Evolutionary conservation across 1,140 invertebrate genomes (phyloP).

Genomic region (Thaumetopoea pityocampa): DNA sequence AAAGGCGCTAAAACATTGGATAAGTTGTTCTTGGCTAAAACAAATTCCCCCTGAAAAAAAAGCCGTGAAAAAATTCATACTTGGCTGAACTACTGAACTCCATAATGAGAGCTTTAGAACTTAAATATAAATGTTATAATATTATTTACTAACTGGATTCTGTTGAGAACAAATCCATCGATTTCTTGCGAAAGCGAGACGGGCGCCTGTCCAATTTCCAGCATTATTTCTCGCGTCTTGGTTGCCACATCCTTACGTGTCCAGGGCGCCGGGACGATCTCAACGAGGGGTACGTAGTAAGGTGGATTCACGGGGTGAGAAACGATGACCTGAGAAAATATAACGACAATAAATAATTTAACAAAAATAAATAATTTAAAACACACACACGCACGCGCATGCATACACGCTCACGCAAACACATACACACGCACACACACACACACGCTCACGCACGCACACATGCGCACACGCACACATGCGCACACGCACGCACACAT

Average conservation of each 20-base stretch:
- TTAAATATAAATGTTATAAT: background rate
- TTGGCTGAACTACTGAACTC: no score
- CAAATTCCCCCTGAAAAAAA: no score
- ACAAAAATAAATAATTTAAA: no score
- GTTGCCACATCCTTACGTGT: conserved; percentile 82
- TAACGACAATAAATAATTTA: background rate
- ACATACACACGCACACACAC: no score
- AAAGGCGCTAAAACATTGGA: no score
- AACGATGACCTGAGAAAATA: conserved; percentile 65
- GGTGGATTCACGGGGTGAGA: conserved; percentile 98
- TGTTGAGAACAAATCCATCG: conserved; percentile 94
- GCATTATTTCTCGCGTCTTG: conserved; percentile 86
- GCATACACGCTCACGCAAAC: no score
- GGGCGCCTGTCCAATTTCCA: conserved; percentile 93
- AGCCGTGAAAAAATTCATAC: no score
- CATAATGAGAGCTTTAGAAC: background rate
- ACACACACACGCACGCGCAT: no score
- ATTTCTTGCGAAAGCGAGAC: conserved; percentile 91
- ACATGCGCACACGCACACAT: no score
- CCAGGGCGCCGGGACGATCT: conserved; percentile 96
- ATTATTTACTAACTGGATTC: conserved; percentile 86
- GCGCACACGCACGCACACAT: no score
- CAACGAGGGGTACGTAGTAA: conserved; percentile 95
- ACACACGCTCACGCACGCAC: no score
- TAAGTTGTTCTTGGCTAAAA: no score